Conservation (phyloP, 2,888 invertebrate species). For the Oscheius sp. region DNA sequence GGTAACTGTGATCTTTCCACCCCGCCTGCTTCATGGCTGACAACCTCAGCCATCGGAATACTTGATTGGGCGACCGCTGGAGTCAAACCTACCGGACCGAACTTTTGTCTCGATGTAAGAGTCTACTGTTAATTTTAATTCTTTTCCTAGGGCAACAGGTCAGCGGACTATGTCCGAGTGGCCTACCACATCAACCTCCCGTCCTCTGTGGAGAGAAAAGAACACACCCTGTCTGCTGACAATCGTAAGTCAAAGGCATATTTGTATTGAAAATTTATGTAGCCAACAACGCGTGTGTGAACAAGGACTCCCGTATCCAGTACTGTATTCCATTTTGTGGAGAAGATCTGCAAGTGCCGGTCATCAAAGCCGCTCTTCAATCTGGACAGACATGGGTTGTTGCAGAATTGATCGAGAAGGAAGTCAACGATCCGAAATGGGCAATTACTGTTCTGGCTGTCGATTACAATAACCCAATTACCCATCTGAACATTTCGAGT, state of each 20-base stretch:
- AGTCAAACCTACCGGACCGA: conserved; percentile 39
- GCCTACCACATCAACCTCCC: conserved; percentile 50
- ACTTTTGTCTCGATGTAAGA: conserved; percentile 47
- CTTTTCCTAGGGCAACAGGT: conserved; percentile 34
- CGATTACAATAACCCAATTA: conserved; percentile 47
- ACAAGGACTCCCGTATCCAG: conserved; percentile 40
- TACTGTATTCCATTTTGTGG: conserved; percentile 47
- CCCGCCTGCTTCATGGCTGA: conserved; percentile 45
- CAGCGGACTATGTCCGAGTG: conserved; percentile 38
- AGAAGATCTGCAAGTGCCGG: conserved; percentile 19
- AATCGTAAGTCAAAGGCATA: conserved; percentile 6
- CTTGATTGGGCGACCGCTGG: conserved; percentile 47
- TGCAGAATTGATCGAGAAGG: conserved; percentile 11
- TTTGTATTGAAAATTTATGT: neutral
- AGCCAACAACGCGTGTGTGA: conserved; percentile 27
- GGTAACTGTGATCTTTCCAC: conserved; percentile 41
- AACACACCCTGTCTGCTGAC: conserved; percentile 5
- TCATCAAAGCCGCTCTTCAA: neutral
- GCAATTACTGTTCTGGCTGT: conserved; percentile 34
- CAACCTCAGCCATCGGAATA: conserved; percentile 48
- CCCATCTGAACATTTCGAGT: conserved; percentile 47
- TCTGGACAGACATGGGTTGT: conserved; percentile 24
- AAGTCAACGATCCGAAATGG: conserved; percentile 12
- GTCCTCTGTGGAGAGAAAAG: conserved; percentile 17
- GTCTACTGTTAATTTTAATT: too few relatives aligned